phyloP scores from a whole-genome alignment of 2,888 invertebrate species.

The Amphiduros pacificus region DNA sequence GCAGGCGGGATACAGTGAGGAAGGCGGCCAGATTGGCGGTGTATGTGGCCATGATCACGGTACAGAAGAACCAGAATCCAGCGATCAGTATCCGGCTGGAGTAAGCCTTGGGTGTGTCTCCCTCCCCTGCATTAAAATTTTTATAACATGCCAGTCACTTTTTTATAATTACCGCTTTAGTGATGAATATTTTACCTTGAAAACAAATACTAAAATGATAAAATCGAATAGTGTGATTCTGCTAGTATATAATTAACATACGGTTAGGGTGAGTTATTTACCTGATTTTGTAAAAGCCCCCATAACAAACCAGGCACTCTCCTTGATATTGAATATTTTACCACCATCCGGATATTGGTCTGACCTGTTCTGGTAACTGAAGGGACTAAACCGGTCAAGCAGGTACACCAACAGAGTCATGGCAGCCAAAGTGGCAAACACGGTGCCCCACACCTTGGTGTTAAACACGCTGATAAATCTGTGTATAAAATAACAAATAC shows the following conservation, averaged over 20 bases:
- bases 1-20: constrained; percentile 32
- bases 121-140: too few species aligned
- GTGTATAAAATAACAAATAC: not conserved
- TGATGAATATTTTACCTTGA: too few species aligned
- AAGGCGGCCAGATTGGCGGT: constrained; percentile 39
- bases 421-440: constrained; percentile 77
- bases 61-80: constrained; percentile 38
- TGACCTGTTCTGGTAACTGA: constrained; percentile 79
- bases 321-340: constrained; percentile 84
- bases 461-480: constrained; percentile 67
- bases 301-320: constrained; percentile 91
- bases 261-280: too few species aligned
- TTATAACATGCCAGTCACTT: too few species aligned
- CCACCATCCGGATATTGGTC: constrained; percentile 77
- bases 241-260: too few species aligned
- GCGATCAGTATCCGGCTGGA: constrained; percentile 35
- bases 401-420: constrained; percentile 88
- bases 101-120: constrained; percentile 10
- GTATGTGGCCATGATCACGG: constrained; percentile 36
- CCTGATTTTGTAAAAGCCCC: constrained; percentile 87
- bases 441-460: constrained; percentile 83
- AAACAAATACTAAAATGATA: too few species aligned
- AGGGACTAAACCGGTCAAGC: constrained; percentile 83
- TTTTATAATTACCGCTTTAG: too few species aligned
- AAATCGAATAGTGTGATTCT: too few species aligned